Percentiles rank a stretch among this genome's conserved stretches.
Evolutionary conservation across 1,140 invertebrate genomes (phyloP).

Genomic region (Drosophila sechellia): DNA sequence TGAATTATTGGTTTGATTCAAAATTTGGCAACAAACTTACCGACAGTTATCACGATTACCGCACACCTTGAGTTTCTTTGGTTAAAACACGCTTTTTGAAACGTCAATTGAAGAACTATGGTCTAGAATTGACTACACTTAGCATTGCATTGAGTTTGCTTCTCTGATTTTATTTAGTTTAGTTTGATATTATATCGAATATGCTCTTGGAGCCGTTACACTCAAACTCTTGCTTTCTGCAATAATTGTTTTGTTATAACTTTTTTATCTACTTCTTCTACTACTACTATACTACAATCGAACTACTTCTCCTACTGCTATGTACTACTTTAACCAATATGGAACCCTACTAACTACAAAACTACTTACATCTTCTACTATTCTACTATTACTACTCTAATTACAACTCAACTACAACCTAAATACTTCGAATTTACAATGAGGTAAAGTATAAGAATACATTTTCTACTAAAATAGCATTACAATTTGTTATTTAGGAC

Average conservation of each 20-base stretch:
- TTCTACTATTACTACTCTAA: slow-evolving; percentile 80
- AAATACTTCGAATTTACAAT: slow-evolving; percentile 84
- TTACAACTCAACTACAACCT: slow-evolving; percentile 74
- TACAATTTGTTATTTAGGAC: slow-evolving; percentile 15
- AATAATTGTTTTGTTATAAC: slow-evolving; percentile 59
- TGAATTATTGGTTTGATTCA: slow-evolving; percentile 5
- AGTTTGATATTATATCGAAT: slow-evolving; percentile 21
- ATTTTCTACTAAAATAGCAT: slow-evolving; percentile 51
- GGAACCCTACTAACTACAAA: slow-evolving; percentile 82
- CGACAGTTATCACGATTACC: not conserved
- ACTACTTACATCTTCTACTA: slow-evolving; percentile 81
- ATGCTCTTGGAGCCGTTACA: slow-evolving; percentile 36
- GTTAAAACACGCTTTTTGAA: slow-evolving; percentile 3
- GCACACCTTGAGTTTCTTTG: slow-evolving; percentile 4
- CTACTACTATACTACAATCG: slow-evolving; percentile 60
- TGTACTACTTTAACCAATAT: slow-evolving; percentile 70
- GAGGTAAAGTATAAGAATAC: slow-evolving; percentile 83
- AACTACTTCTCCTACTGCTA: slow-evolving; percentile 62
- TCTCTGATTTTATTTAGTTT: slow-evolving; percentile 24
- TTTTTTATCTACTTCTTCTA: slow-evolving; percentile 77
- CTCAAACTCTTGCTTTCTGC: slow-evolving; percentile 57
- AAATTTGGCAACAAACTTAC: not conserved
- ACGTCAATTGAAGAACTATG: slow-evolving; percentile 5
- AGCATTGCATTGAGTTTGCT: slow-evolving; percentile 16
- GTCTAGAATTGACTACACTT: slow-evolving; percentile 3